Evolutionary conservation across 2,888 invertebrate genomes (phyloP), one percentile per base, ranked within the genome.

Genomic region (Cenopis cana): DNA sequence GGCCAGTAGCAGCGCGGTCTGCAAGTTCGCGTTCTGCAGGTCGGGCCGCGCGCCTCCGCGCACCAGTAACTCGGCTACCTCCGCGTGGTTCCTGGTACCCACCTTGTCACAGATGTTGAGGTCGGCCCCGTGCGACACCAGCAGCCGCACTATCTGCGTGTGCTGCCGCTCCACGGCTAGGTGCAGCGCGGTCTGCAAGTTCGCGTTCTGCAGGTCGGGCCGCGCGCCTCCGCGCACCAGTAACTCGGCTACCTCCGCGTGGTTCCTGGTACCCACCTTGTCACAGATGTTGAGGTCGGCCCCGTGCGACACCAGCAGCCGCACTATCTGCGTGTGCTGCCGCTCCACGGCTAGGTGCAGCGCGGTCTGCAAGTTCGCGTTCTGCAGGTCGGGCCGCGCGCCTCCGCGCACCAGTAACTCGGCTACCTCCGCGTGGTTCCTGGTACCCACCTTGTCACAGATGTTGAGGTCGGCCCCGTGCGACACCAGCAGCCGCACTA

Each of bases 281-380:
- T 99, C 99, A 59, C 98, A 97, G 75, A 99, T 96, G 89, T 99
- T 99, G 79, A 99, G 94, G 90, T 98, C 98, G 49, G 98, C 98
- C 11, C 97, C 97, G 87, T 98, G 98, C 64, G 98, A 95, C 17
- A 99, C 98, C 78, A 99, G 94, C 76, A 99, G 94, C 85, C 98
- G 95, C 72, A 99, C 99, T 76, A 99, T 98, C 91, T 99, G 98
- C n/a, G 98, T 98, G 90, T 99, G 99, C 84, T 99, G 99, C 11
- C 99, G 94, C 91, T 99, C 99, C 14, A 99, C 99, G 0, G 99
- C 99, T 71, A 99, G 95, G 90, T 99, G 99, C 33, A 98, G 93
- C 0, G 97, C 97, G 0, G 98, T 98, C 87, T 98, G 99, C 67
- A 98, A 94, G 92, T 99, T 99, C 55, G 98, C 98, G 2, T 1